Evolutionary conservation across 1,140 invertebrate genomes (phyloP), one percentile per base, ranked within the genome.

Genomic region (Drosophila suzukii): DNA sequence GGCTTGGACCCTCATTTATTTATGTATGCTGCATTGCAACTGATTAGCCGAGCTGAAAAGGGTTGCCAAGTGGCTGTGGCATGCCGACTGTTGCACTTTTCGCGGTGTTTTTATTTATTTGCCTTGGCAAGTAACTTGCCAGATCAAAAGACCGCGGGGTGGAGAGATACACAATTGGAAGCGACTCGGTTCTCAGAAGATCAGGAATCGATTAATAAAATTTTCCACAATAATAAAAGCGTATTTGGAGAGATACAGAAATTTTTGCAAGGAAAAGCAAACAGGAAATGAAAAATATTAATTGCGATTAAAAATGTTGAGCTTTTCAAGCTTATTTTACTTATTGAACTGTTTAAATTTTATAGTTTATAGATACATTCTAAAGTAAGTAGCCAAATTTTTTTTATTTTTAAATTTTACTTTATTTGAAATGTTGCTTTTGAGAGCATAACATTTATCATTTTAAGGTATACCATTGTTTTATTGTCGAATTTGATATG

Each of bases 91-190:
- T 70, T 77, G 81, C 81, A 80, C 54, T 79, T 65, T 81, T 70
- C 41, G 55, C 39, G 10, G 15, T 27, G 5, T 39, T 70, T 70
- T 66, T 85, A 82, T 84, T 84, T 85, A 85, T 81, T 78, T 74
- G 58, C 54, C 58, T 66, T 56, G 78, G 53, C 77, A 72, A 59
- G 20, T 54, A 32, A 54, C 30, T 75, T 75, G 61, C 51, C 41
- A 47, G 47, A 71, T 67, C 67, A 57, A 70, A 43, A 32, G 53
- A n/a, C 6, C 46, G 20, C 12, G 15, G 4, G 4, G 11, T 4
- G 39, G 32, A 50, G 56, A 32, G 39, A 47, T 30, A 20, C 15
- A 27, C 20, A 20, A 20, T 20, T 20, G 20, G 2, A 20, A 20
- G 20, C 20, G 15, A 53, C 30, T 46, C 38, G 17, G 6, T 27